Percentiles rank a stretch among this genome's conserved stretches.
Evolutionary conservation across 2,113 vertebrate species (phyloP).

Genomic region (Syrmaticus mikado): DNA sequence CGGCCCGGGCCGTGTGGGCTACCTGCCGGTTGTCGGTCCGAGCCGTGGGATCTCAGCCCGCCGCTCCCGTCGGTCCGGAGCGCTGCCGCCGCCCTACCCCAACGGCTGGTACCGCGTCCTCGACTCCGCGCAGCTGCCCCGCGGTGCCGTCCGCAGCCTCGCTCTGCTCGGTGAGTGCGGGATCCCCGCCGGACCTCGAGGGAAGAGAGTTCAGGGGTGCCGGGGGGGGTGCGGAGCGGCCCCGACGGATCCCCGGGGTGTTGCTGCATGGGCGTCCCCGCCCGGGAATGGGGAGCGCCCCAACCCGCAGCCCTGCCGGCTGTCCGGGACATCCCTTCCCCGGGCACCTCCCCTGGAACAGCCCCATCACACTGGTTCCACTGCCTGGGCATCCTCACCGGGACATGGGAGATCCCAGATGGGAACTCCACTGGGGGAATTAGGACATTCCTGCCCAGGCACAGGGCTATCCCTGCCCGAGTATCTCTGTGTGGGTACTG

Average conservation of each 20-base stretch:
- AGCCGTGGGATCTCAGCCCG: constrained; percentile 72
- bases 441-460: no score
- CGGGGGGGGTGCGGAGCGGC: rapidly evolving
- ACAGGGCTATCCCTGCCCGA: no score
- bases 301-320: no score
- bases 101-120: constrained; percentile 86
- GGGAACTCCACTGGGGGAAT: no score
- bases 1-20: constrained; percentile 79
- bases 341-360: no score
- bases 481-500: not conserved
- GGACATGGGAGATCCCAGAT: not conserved
- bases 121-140: constrained; percentile 78
- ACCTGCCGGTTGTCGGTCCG: constrained; percentile 42
- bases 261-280: no score
- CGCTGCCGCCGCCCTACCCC: constrained; percentile 83
- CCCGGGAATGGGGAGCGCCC: not conserved
- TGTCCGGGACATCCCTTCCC: not conserved
- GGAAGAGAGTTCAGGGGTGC: no score
- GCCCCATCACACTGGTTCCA: not conserved
- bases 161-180: constrained; percentile 77
- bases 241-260: not conserved
- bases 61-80: constrained; percentile 77
- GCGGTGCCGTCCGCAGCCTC: constrained; percentile 73
- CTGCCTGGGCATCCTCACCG: no score
- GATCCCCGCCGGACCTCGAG: not conserved